These are phyloP conservation scores for Pedionomus torquatus DNA, from an alignment of 2,113 vertebrate genomes.

Conservation along the genomic window DNA sequence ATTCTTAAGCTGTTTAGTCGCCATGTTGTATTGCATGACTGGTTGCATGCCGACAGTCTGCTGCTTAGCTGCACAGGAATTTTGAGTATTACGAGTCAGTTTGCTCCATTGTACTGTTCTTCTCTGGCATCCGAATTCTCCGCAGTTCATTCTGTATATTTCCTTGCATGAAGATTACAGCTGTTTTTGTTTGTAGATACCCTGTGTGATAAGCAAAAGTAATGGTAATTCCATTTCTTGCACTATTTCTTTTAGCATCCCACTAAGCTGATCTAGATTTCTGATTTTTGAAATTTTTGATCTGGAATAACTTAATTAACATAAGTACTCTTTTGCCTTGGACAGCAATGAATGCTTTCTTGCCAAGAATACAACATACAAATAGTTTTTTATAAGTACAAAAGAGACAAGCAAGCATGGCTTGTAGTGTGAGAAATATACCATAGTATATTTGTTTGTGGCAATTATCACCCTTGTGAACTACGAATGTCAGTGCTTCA, in stretches of 20 bases:
- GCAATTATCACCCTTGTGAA: neutral
- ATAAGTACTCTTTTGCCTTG: neutral
- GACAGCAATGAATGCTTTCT: neutral
- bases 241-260: neutral
- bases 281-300: neutral
- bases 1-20: neutral
- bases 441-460: neutral
- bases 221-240: neutral
- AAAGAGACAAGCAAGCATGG: neutral
- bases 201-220: neutral
- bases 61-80: neutral
- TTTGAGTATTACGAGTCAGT: fast-evolving
- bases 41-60: neutral
- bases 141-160: neutral
- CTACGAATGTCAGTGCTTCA: neutral
- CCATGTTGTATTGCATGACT: neutral
- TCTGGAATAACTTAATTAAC: neutral
- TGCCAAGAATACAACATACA: neutral
- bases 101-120: neutral
- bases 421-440: neutral
- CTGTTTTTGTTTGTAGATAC: neutral
- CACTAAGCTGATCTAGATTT: neutral
- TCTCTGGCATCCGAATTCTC: neutral
- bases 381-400: neutral
- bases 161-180: neutral